Evolutionary conservation across 2,797 vertebrate genomes (phyloP).

Genomic region (Dromococcyx pavoninus): DNA sequence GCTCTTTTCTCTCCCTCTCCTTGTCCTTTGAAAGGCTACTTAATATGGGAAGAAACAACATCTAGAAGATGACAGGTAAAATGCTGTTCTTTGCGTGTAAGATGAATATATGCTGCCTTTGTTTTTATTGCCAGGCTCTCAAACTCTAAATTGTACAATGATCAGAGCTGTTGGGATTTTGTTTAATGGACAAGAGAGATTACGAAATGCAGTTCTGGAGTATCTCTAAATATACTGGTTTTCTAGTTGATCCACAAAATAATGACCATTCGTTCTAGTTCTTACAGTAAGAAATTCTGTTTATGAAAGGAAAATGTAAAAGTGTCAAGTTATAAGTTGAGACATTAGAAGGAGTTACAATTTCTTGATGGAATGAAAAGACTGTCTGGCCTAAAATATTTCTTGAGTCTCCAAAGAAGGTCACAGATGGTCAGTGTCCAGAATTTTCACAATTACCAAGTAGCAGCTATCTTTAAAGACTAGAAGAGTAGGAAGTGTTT

Average conservation of each 20-base stretch:
- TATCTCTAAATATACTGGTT: not conserved
- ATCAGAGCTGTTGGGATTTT: not conserved
- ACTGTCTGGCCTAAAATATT: not conserved
- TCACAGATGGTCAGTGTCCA: not conserved
- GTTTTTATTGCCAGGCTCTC: not conserved
- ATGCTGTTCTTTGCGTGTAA: not conserved
- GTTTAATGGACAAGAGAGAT: not conserved
- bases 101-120: not conserved
- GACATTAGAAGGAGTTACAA: not conserved
- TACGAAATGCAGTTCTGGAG: not conserved
- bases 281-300: not conserved
- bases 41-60: not conserved
- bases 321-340: not conserved
- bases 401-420: not conserved
- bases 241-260: not conserved
- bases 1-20: not conserved
- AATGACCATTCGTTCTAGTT: not conserved
- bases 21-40: not conserved
- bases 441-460: not conserved
- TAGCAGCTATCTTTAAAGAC: not conserved
- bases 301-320: not conserved
- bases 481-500: not conserved
- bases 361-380: not conserved
- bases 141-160: not conserved
- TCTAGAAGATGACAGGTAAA: not conserved